Conservation (phyloP, 2,113 vertebrate species). For the Bos taurus region ARS-UCD2.0 NC_037330.1:636001-636500, state of each 20-base stretch:
- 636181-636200: slow-evolving; percentile 10
- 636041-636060: neutral
- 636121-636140: neutral
- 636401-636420: slow-evolving; percentile 53
- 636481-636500: slow-evolving; percentile 97
- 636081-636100: neutral
- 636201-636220: neutral
- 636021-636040: neutral
- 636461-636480: slow-evolving; percentile 89
- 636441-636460: slow-evolving; percentile 77
- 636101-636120: neutral
- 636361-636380: slow-evolving; percentile 66
- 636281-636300: neutral
- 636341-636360: slow-evolving; percentile 54
- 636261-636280: neutral
- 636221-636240: neutral
- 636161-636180: neutral
- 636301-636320: neutral
- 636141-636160: neutral
- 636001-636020: neutral
- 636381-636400: slow-evolving; percentile 67
- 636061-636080: neutral
- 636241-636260: neutral
- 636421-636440: slow-evolving; percentile 71
- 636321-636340: slow-evolving; percentile 46